These are phyloP conservation scores for Sebastes reedi DNA, from an alignment of 2,797 vertebrate genomes.

Conservation along the genomic window DNA sequence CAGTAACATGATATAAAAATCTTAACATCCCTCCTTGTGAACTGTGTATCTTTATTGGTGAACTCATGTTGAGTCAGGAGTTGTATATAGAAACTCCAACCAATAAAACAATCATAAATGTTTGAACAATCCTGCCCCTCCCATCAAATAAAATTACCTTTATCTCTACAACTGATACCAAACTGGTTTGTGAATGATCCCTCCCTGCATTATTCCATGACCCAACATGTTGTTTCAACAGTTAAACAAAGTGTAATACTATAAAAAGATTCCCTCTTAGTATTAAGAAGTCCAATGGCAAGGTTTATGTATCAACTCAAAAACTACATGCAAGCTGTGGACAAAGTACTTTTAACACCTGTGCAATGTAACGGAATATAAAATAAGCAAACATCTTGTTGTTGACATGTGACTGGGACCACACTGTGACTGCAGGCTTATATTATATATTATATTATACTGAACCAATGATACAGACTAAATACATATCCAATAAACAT, in stretches of 20 bases:
- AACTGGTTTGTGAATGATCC: neutral
- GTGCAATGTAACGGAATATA: neutral
- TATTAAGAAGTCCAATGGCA: too few species aligned
- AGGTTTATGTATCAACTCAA: neutral
- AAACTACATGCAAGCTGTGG: neutral
- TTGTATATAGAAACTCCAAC: neutral
- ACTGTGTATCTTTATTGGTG: neutral
- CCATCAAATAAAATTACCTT: neutral
- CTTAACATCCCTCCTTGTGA: neutral
- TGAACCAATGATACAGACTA: neutral
- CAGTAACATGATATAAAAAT: neutral
- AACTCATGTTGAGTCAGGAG: neutral
- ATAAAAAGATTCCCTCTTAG: neutral
- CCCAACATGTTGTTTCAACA: neutral
- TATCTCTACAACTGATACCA: neutral
- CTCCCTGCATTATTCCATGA: neutral
- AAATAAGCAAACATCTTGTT: neutral
- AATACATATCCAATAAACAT: neutral
- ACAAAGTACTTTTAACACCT: neutral
- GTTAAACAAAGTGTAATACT: neutral
- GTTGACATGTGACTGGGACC: neutral
- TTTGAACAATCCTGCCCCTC: neutral
- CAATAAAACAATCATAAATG: neutral
- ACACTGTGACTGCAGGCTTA: neutral
- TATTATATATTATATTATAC: neutral